Conservation (phyloP, 2,888 invertebrate species). For the Melitaea athalia region DNA sequence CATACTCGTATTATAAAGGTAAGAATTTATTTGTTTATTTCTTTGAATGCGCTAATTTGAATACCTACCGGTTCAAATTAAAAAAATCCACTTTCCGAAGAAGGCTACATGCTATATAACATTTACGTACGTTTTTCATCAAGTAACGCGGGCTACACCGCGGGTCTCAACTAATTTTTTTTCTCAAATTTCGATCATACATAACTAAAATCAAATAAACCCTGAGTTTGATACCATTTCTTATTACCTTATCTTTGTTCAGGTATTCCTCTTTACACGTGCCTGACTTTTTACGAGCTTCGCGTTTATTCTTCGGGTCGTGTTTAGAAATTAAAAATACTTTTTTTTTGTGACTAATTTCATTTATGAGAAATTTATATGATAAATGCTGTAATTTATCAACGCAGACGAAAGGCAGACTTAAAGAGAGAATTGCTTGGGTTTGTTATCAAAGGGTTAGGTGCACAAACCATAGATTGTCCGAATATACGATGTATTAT, state of each 20-base stretch:
- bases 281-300: neutral
- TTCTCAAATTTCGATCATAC: too few species aligned
- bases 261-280: neutral
- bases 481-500: neutral
- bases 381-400: neutral
- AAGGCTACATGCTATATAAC: too few species aligned
- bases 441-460: too few species aligned
- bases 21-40: neutral
- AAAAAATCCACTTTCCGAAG: too few species aligned
- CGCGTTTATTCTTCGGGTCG: neutral
- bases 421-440: neutral
- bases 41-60: neutral
- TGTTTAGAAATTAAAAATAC: conserved; percentile 4
- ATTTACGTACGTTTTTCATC: too few species aligned
- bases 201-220: too few species aligned
- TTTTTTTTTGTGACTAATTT: conserved; percentile 4
- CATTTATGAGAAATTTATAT: neutral
- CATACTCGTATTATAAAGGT: too few species aligned
- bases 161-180: too few species aligned
- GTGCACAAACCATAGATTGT: too few species aligned
- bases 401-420: neutral
- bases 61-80: too few species aligned
- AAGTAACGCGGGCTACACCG: too few species aligned
- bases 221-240: neutral
- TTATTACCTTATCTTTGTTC: neutral